Conservation (phyloP, 1,140 invertebrate species). For the Drosophila orena region DNA sequence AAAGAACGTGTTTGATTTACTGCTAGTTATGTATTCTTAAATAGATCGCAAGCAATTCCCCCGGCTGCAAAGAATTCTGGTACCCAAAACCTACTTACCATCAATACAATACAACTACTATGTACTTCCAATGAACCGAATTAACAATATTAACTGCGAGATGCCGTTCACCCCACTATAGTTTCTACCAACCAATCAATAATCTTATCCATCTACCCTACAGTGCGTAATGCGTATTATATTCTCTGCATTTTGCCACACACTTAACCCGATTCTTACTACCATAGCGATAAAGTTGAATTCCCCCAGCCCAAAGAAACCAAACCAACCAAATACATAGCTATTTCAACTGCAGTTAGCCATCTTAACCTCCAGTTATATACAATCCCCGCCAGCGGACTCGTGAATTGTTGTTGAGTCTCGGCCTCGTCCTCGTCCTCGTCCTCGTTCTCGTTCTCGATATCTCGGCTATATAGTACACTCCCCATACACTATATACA, state of each 20-base stretch:
- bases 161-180: conserved; percentile 43
- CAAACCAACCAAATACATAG: conserved; percentile 29
- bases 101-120: conserved; percentile 15
- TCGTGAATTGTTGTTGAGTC: conserved; percentile 33
- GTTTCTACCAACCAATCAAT: conserved; percentile 3
- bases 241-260: conserved; percentile 60
- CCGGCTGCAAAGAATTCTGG: conserved; percentile 40
- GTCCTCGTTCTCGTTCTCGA: neutral
- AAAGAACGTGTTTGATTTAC: conserved; percentile 38
- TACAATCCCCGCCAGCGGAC: conserved; percentile 14
- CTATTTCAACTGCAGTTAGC: conserved; percentile 23
- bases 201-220: conserved; percentile 28
- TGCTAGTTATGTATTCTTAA: conserved; percentile 43
- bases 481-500: conserved; percentile 4
- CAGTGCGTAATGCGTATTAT: conserved; percentile 18
- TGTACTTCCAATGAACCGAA: conserved; percentile 28
- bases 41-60: conserved; percentile 51
- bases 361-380: conserved; percentile 15
- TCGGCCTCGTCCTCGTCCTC: neutral
- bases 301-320: conserved; percentile 19
- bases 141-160: conserved; percentile 30
- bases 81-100: conserved; percentile 18
- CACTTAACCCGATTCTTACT: conserved; percentile 18
- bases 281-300: conserved; percentile 45
- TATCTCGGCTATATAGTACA: conserved; percentile 1